Evolutionary conservation across 2,888 invertebrate species (phyloP).

Genomic region (Drosophila nr. medialis): DNA sequence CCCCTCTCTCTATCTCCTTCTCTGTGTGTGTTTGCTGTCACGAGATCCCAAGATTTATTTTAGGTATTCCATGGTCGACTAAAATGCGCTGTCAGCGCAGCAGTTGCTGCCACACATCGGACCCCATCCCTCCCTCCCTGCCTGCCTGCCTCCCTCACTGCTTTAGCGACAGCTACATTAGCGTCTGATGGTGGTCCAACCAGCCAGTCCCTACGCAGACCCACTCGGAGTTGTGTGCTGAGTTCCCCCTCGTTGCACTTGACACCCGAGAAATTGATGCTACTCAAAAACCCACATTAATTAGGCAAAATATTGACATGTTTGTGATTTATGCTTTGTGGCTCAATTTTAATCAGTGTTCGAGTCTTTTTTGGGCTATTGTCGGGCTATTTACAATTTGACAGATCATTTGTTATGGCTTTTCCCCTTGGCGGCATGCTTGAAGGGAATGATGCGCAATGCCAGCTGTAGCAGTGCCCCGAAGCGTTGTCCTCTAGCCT

Average conservation of each 20-base stretch:
- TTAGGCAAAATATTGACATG: conserved; percentile 77
- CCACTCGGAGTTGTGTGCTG: conserved; percentile 34
- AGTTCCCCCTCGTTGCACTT: conserved; percentile 61
- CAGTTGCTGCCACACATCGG: conserved; percentile 73
- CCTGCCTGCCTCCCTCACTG: conserved; percentile 8
- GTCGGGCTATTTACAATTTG: neutral
- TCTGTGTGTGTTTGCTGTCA: conserved; percentile 48
- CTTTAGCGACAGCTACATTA: conserved; percentile 61
- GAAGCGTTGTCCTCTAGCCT: conserved; percentile 24
- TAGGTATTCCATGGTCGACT: conserved; percentile 73
- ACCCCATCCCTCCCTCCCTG: conserved; percentile 17
- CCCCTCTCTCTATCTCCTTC: neutral
- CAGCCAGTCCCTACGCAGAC: conserved; percentile 20
- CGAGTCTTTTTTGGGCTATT: neutral
- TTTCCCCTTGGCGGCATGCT: neutral
- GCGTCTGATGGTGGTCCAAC: conserved; percentile 66
- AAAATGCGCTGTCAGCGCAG: conserved; percentile 75
- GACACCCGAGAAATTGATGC: conserved; percentile 76
- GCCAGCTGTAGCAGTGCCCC: conserved; percentile 58
- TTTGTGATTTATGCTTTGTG: conserved; percentile 64
- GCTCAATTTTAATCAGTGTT: conserved; percentile 50
- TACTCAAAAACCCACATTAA: conserved; percentile 62
- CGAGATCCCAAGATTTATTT: conserved; percentile 74
- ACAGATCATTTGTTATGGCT: conserved; percentile 5
- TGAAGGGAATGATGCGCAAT: conserved; percentile 44